phyloP scores from a whole-genome alignment of 35 echinoderm and acorn worm genomes.

The Diadema setosum region DNA sequence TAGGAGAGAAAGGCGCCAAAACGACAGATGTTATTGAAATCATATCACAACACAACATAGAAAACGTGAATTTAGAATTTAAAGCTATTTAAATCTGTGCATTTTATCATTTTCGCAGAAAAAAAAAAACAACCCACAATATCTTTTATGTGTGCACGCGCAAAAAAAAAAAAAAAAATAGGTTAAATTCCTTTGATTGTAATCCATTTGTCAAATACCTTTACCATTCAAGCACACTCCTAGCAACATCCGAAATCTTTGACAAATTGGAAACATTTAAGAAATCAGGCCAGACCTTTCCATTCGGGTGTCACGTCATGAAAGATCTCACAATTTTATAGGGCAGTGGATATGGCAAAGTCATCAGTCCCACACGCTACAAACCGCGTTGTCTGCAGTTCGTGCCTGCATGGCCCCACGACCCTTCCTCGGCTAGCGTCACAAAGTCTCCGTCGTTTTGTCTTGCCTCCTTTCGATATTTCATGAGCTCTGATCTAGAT shows the following conservation, averaged over 20 bases:
- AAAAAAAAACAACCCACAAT: no score
- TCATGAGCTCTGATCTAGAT: neutral
- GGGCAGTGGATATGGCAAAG: neutral
- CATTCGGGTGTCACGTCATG: neutral
- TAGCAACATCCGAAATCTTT: neutral
- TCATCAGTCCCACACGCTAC: slow-evolving; percentile 8
- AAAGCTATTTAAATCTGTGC: no score
- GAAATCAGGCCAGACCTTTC: neutral
- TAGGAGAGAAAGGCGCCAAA: no score
- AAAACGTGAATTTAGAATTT: no score
- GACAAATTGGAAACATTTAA: slow-evolving; percentile 27
- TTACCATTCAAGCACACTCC: neutral
- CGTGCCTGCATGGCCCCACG: neutral
- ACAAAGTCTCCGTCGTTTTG: neutral
- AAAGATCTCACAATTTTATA: neutral
- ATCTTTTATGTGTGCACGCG: no score
- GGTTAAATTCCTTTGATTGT: no score
- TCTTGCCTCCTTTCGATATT: no score
- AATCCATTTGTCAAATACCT: neutral
- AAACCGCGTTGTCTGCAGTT: slow-evolving; percentile 16
- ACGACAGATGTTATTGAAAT: no score
- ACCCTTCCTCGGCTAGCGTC: neutral
- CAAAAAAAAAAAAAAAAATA: no score
- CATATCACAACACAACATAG: no score
- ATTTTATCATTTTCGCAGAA: no score